Percentiles rank a stretch among this genome's conserved stretches.
Conservation (phyloP, 1,140 invertebrate genomes). For the Ostrea edulis region DNA sequence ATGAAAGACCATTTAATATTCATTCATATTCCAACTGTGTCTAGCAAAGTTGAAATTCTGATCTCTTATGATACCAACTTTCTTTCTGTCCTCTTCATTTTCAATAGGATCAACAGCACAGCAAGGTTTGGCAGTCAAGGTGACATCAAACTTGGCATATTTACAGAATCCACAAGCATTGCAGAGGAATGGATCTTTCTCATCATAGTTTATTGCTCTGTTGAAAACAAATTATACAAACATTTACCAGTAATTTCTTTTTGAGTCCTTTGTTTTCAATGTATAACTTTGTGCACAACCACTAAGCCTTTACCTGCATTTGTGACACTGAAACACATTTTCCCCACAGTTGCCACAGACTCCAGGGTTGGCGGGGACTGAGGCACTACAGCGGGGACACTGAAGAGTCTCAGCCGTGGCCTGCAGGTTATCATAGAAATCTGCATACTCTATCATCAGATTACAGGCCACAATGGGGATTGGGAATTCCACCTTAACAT, state of each 20-base stretch:
- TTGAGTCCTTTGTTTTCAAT: neutral
- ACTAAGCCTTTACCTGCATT: conserved; percentile 87
- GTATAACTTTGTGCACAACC: neutral
- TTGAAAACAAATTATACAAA: neutral
- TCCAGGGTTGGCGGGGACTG: conserved; percentile 96
- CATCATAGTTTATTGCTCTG: conserved; percentile 98
- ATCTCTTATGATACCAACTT: conserved; percentile 80
- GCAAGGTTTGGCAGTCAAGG: conserved; percentile 92
- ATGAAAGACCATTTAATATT: neutral
- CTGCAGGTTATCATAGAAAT: conserved; percentile 95
- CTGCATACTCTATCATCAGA: conserved; percentile 99
- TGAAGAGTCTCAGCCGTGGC: conserved; percentile 90
- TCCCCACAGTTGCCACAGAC: conserved; percentile 99
- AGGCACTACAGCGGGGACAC: conserved; percentile 96
- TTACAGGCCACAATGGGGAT: conserved; percentile 98
- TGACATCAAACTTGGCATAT: conserved; percentile 99
- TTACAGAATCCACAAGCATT: conserved; percentile 99
- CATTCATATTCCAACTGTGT: neutral
- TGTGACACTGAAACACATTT: conserved; percentile 99
- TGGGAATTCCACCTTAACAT: conserved; percentile 94
- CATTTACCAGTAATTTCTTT: neutral
- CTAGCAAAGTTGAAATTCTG: neutral
- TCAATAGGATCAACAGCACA: conserved; percentile 98
- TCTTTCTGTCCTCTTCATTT: conserved; percentile 97
- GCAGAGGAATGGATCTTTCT: conserved; percentile 99